These are phyloP conservation scores for Pseudolaguvia tuberculata DNA, from an alignment of 2,113 vertebrate species.

Conservation along the genomic window DNA sequence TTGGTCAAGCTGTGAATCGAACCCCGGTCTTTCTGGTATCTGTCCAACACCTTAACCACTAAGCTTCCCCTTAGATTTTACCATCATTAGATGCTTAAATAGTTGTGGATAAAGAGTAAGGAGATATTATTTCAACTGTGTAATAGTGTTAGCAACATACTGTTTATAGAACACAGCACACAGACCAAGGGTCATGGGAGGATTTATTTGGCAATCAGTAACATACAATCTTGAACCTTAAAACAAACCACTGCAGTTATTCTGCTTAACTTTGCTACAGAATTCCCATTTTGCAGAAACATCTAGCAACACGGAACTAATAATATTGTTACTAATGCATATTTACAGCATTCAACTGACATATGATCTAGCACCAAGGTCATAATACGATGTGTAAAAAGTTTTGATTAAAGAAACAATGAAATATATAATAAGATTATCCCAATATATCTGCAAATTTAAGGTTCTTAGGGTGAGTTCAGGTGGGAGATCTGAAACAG, in stretches of 20 bases:
- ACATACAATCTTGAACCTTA: not conserved
- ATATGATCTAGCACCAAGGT: too few relatives aligned
- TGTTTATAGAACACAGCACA: not conserved
- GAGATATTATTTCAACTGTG: not conserved
- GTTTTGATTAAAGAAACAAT: too few relatives aligned
- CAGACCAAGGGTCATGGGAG: not conserved
- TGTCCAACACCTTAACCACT: too few relatives aligned
- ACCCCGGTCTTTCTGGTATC: too few relatives aligned
- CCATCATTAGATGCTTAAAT: not conserved
- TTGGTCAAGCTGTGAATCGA: too few relatives aligned
- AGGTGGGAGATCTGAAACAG: constrained; percentile 26
- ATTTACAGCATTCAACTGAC: not conserved
- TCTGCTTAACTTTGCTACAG: not conserved
- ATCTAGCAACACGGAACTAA: not conserved
- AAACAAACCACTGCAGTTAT: not conserved
- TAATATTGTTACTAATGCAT: not conserved
- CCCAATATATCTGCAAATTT: not conserved
- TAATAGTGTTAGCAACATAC: not conserved
- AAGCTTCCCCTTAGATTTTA: too few relatives aligned
- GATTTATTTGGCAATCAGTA: constrained; percentile 2
- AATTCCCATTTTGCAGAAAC: not conserved
- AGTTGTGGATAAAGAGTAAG: not conserved
- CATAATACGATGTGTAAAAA: too few relatives aligned
- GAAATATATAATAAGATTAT: too few relatives aligned
- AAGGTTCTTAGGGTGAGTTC: constrained; percentile 21